Evolutionary conservation across 2,888 invertebrate genomes (phyloP).

Genomic region (Netelia virgata): DNA sequence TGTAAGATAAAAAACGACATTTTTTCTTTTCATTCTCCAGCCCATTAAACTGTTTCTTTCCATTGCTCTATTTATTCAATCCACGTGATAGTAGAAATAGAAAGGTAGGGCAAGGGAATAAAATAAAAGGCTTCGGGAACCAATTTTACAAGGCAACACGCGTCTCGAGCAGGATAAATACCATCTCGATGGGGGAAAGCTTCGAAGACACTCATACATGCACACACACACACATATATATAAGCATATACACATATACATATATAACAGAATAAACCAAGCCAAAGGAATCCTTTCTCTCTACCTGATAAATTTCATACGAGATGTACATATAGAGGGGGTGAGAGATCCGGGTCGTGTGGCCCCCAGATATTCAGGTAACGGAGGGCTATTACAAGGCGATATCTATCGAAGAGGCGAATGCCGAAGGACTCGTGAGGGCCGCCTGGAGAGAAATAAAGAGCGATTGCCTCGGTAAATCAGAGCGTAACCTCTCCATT

Average conservation of each 20-base stretch:
- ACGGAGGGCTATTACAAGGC: constrained; percentile 85
- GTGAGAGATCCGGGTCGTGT: constrained; percentile 20
- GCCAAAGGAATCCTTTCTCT: constrained; percentile 41
- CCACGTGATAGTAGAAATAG: constrained; percentile 9
- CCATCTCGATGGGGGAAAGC: constrained; percentile 56
- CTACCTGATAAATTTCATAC: constrained; percentile 76
- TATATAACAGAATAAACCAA: constrained; percentile 22
- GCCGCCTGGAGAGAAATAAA: constrained; percentile 85
- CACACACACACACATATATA: neutral
- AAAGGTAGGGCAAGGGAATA: constrained; percentile 4
- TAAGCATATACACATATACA: constrained; percentile 16
- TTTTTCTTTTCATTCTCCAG: neutral
- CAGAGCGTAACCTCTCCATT: constrained; percentile 76
- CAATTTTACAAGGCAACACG: constrained; percentile 63
- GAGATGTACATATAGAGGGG: constrained; percentile 22
- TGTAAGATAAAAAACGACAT: neutral
- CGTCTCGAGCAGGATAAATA: constrained; percentile 60
- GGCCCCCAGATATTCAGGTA: constrained; percentile 81
- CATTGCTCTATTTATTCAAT: constrained; percentile 35
- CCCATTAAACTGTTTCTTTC: constrained; percentile 10
- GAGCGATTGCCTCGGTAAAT: constrained; percentile 85
- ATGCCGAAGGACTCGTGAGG: constrained; percentile 77
- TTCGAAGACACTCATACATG: constrained; percentile 28
- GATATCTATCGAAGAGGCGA: constrained; percentile 83
- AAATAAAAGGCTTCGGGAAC: constrained; percentile 43